Base-by-base conservation (phyloP, 2,888 invertebrate genomes). In the Stictocephala bisonia region DNA sequence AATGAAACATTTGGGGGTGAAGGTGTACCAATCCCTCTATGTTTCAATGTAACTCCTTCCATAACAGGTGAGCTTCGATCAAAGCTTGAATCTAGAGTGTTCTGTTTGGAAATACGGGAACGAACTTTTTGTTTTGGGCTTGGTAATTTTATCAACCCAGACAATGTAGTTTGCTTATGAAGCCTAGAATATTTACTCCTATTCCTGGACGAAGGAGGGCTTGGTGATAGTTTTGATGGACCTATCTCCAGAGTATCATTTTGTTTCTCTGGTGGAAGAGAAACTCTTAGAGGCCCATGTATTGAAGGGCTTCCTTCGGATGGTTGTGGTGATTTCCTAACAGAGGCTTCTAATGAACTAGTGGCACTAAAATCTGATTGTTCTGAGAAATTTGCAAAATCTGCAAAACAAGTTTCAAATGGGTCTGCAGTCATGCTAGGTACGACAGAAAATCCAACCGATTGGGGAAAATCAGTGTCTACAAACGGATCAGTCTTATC, bases 401-500 rank as follows among this genome's bases (percentile, higher is more conserved):
- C 82, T 58, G 83, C 85, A 76, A 85, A 85, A 73, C 85, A 85
- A 48, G 86, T 86, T 71, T 87, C 87, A 81, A 91, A 91, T 15
- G 90, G 90, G 81, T 90, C 90, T 76, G 88, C 87, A 53, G 75
- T 77, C 22, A 40, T 11, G 27, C 64, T 75, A 1, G 78, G 71
- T 24, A 77, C 24, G 15, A 78, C 77, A 27, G 80, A 77, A 71
- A 81, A 79, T 1, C 75, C 77, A 70, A 75, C 71, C 75, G 78
- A 71, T 84, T 86, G 84, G 82, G 87, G 78, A 85, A 88, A 85
- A 73, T 85, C 85, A 2, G 84, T 81, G 79, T 90, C 89, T 74
- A 88, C 88, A 81, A 90, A 90, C 4, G 90, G 90, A 82, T 90
- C 90, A 56, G 87, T 86, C 80, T 88, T 88, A 80, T 91, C 92